Percentiles rank a stretch among this genome's conserved stretches.
Evolutionary conservation across 2,888 invertebrate genomes (phyloP).

Genomic region (Balanococcus diminutus): DNA sequence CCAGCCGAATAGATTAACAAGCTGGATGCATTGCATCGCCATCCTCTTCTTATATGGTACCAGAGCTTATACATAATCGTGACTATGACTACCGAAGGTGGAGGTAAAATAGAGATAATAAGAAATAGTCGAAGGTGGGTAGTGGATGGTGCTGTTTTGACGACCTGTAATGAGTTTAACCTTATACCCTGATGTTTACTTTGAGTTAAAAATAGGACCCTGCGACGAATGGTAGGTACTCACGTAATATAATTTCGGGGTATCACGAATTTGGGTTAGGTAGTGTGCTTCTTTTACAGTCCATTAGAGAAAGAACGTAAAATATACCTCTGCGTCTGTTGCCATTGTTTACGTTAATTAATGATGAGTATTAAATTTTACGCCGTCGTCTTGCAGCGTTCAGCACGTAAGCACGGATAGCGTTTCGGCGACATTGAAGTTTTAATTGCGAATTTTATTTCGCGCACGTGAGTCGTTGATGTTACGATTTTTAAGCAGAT

Average conservation of each 20-base stretch:
- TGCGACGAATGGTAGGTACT: neutral
- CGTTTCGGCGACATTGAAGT: conserved; percentile 37
- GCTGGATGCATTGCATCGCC: neutral
- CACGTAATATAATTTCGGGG: conserved; percentile 52
- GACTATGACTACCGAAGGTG: conserved; percentile 31
- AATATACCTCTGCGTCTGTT: conserved; percentile 44
- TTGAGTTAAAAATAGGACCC: conserved; percentile 47
- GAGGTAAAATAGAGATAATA: conserved; percentile 47
- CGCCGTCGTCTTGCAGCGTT: conserved; percentile 1
- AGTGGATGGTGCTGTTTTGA: conserved; percentile 42
- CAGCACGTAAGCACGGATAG: conserved; percentile 18
- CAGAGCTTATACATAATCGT: conserved; percentile 13
- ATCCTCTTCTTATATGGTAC: no score
- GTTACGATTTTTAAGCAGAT: conserved; percentile 6
- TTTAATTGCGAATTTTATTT: conserved; percentile 37
- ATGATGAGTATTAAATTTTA: conserved; percentile 46
- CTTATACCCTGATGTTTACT: conserved; percentile 49
- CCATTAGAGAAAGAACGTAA: conserved; percentile 53
- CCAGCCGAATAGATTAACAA: conserved; percentile 30
- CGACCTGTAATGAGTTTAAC: conserved; percentile 53
- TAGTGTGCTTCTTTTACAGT: conserved; percentile 43
- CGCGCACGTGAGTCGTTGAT: conserved; percentile 20
- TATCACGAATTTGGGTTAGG: conserved; percentile 53
- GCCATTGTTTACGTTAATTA: conserved; percentile 53
- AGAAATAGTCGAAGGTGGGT: conserved; percentile 42